A percentile compares a stretch with the other conserved stretches of the same genome.
Evolutionary conservation across 2,888 invertebrate genomes (phyloP).

Genomic region (Hypercompe scribonia): DNA sequence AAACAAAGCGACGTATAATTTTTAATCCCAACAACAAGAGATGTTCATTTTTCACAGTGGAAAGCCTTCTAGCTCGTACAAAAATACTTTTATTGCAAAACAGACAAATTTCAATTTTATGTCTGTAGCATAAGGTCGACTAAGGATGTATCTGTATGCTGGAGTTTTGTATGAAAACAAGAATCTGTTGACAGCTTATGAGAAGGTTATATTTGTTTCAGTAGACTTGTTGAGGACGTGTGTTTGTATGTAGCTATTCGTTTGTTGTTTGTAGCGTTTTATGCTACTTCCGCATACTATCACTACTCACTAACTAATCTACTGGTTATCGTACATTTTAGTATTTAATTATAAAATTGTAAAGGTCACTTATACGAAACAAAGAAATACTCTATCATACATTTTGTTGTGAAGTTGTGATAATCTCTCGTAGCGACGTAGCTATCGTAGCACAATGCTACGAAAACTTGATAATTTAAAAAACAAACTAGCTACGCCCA

Average conservation of each 20-base stretch:
- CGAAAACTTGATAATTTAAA: slow-evolving; percentile 44
- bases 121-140: slow-evolving; percentile 37
- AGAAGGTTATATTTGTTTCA: slow-evolving; percentile 69
- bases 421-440: slow-evolving; percentile 49
- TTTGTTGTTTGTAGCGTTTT: slow-evolving; percentile 30
- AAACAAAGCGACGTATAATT: slow-evolving; percentile 78
- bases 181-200: slow-evolving; percentile 76
- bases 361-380: background rate
- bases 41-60: slow-evolving; percentile 81
- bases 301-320: no score
- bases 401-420: background rate
- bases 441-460: slow-evolving; percentile 54
- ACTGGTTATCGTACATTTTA: background rate
- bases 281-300: background rate
- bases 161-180: slow-evolving; percentile 52
- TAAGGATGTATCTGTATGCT: slow-evolving; percentile 25
- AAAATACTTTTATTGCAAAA: slow-evolving; percentile 30
- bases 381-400: background rate
- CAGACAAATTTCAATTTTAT: slow-evolving; percentile 55
- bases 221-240: slow-evolving; percentile 46
- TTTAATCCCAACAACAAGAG: slow-evolving; percentile 81
- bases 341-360: background rate
- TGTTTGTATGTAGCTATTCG: slow-evolving; percentile 35
- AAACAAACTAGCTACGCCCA: slow-evolving; percentile 25
- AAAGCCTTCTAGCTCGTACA: slow-evolving; percentile 56